Evolutionary conservation across 2,797 vertebrate genomes (phyloP).

Genomic region (Pipistrellus pygmaeus): DNA sequence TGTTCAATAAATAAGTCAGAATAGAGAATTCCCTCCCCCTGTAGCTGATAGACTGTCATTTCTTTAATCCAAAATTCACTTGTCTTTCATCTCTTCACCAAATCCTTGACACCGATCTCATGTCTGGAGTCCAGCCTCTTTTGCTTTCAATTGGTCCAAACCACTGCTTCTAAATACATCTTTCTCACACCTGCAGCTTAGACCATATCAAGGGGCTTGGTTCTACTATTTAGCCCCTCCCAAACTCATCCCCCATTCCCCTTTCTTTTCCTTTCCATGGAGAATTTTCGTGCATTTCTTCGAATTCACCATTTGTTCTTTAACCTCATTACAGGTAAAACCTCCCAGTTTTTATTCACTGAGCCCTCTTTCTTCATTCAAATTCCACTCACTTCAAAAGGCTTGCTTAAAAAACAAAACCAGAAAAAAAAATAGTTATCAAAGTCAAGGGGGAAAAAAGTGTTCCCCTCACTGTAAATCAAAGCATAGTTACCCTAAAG

Average conservation of each 20-base stretch:
- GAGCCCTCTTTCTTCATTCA: constrained; percentile 50
- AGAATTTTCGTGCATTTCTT: not conserved
- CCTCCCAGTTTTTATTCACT: not conserved
- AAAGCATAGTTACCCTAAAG: not conserved
- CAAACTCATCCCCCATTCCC: not conserved
- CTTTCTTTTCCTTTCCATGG: not conserved
- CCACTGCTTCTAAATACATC: not conserved
- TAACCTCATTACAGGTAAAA: not conserved
- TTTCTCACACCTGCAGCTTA: constrained; percentile 3
- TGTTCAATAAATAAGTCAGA: not conserved
- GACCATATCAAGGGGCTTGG: not conserved
- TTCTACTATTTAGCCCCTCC: not conserved
- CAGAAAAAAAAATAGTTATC: not conserved
- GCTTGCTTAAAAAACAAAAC: constrained; percentile 43
- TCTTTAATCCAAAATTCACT: constrained; percentile 44
- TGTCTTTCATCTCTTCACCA: constrained; percentile 1
- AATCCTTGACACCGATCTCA: constrained; percentile 47
- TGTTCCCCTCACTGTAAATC: not conserved
- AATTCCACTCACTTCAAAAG: constrained; percentile 47
- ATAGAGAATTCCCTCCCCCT: not conserved
- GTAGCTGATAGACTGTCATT: not conserved
- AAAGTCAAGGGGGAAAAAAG: not conserved
- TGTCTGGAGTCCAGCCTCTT: constrained; percentile 37
- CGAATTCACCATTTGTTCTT: not conserved
- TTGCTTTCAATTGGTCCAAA: constrained; percentile 47